Evolutionary conservation across 1,140 invertebrate genomes (phyloP), one percentile per base, ranked within the genome.

Genomic region (Drosophila gunungcola): DNA sequence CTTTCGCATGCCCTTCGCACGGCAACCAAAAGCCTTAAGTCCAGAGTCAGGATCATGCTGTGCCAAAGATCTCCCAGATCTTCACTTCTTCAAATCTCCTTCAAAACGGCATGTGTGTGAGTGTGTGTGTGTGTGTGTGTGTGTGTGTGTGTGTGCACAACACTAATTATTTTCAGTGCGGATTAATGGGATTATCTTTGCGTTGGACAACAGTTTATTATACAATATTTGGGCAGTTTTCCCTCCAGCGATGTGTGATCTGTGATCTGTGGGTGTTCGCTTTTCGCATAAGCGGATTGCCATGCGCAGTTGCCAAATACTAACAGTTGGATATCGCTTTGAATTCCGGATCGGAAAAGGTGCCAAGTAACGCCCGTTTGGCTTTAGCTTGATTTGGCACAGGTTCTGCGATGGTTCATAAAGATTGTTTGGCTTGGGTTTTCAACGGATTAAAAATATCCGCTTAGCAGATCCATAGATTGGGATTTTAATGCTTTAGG

Each of bases 131-230:
- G 73, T 6, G 7, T 6, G 21, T 60, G 57, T 89, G 90, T 91
- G 90, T 91, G 73, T 6, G 7, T 6, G 21, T 60, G 57, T 89
- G 90, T 91, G 90, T 91, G 73, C 68, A 83, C 81, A 89, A 86
- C 76, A 90, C 80, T 90, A 91, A 91, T 91, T 91, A 91, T 91
- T 88, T 90, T 86, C 73, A 90, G 54, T 82, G 84, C 70, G 83
- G 90, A 90, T 91, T 91, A 91, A 91, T 90, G 85, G 80, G 85
- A 90, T 91, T 91, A 91, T 77, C 90, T 56, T 65, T 74, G 84
- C 74, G 79, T 67, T 80, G 79, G 78, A 80, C 83, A 89, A 89
- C 84, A 80, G 77, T 85, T 89, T 84, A 82, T 86, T 86, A 86
- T 88, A 86, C 82, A 82, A 86, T 88, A 82, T 86, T 86, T 86